phyloP scores from a whole-genome alignment of 2,113 vertebrate genomes.

The Heterocephalus glaber region DNA sequence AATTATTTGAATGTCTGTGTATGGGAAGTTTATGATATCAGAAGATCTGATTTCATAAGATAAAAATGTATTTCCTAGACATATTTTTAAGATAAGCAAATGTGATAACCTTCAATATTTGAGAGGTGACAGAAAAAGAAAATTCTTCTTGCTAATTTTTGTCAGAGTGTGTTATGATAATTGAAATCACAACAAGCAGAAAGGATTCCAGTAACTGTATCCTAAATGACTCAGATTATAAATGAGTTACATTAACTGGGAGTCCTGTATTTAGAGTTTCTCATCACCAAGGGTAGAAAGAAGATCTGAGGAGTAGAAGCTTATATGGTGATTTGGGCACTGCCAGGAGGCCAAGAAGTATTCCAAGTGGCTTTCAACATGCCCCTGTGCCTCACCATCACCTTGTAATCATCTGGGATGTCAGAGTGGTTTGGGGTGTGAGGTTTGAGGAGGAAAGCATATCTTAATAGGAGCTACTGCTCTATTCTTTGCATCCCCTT shows the following conservation, averaged over 20 bases:
- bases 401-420: not conserved
- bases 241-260: not conserved
- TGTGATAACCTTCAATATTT: not conserved
- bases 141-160: not conserved
- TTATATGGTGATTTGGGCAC: not conserved
- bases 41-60: not conserved
- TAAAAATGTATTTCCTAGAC: not conserved
- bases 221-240: not conserved
- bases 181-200: not conserved
- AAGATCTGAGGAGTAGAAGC: not conserved
- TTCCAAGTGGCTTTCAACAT: not conserved
- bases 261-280: not conserved
- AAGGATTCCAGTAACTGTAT: not conserved
- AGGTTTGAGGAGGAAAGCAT: not conserved
- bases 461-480: not conserved
- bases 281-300: not conserved
- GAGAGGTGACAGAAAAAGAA: not conserved
- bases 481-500: not conserved
- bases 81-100: conserved; percentile 33
- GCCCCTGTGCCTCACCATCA: too few species aligned
- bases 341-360: not conserved
- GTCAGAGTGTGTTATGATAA: not conserved
- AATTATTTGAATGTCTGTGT: not conserved
- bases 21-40: not conserved
- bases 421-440: not conserved